A percentile compares a stretch with the other conserved stretches of the same genome.
Evolutionary conservation across 2,888 invertebrate genomes (phyloP).

Genomic region (Selenia dentaria): DNA sequence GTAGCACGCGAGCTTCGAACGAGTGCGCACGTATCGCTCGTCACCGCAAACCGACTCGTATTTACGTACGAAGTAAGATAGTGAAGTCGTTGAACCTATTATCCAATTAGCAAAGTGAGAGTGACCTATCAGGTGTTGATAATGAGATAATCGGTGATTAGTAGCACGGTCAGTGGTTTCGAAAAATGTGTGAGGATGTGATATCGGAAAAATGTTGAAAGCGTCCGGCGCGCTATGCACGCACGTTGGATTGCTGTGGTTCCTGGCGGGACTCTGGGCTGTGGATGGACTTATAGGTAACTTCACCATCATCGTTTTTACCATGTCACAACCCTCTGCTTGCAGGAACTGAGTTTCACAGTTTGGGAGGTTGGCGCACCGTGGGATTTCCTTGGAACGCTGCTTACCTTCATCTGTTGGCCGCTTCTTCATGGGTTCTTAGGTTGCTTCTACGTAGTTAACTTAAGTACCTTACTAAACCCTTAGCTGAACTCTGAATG

Average conservation of each 20-base stretch:
- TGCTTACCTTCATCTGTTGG: too few species aligned
- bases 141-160: slow-evolving; percentile 57
- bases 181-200: slow-evolving; percentile 72
- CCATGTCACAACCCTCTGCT: too few species aligned
- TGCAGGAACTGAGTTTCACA: too few species aligned
- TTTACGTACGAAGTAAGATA: slow-evolving; percentile 51
- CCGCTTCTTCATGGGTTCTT: too few species aligned
- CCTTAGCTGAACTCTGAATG: too few species aligned
- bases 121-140: slow-evolving; percentile 48
- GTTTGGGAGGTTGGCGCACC: too few species aligned
- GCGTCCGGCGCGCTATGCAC: slow-evolving; percentile 62
- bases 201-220: slow-evolving; percentile 77
- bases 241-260: slow-evolving; percentile 67
- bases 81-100: slow-evolving; percentile 55
- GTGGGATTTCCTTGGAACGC: too few species aligned
- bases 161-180: slow-evolving; percentile 40
- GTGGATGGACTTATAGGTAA: slow-evolving; percentile 75
- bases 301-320: too few species aligned
- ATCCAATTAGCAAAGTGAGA: slow-evolving; percentile 67
- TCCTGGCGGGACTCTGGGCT: slow-evolving; percentile 48
- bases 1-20: slow-evolving; percentile 57
- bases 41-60: slow-evolving; percentile 41
- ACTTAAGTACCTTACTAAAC: too few species aligned
- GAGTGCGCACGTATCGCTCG: slow-evolving; percentile 42
- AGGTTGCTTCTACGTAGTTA: too few species aligned